Conservation (phyloP, 2,113 vertebrate genomes). For the Colistium nudipinnis region DNA sequence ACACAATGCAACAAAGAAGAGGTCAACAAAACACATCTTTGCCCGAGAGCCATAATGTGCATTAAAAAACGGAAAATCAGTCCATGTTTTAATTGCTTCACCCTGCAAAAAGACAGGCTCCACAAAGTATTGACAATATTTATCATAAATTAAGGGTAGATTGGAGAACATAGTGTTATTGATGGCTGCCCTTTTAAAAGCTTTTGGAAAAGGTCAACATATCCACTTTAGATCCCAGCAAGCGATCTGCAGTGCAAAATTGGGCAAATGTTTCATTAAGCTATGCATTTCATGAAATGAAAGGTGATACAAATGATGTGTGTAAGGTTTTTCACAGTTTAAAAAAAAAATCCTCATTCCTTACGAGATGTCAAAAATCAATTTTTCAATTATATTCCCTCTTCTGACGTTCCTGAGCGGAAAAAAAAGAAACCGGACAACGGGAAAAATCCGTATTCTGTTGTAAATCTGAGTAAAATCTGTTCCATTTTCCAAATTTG, state of each 20-base stretch:
- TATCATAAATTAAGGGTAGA: constrained; percentile 55
- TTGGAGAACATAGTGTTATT: constrained; percentile 51
- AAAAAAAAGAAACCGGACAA: neutral
- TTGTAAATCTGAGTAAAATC: constrained; percentile 10
- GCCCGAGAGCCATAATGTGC: constrained; percentile 16
- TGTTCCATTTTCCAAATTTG: constrained; percentile 10
- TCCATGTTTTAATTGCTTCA: constrained; percentile 48
- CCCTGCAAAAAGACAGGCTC: constrained; percentile 45
- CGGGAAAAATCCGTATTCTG: neutral
- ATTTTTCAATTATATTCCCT: neutral
- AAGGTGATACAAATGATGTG: no score
- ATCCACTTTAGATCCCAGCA: constrained; percentile 10
- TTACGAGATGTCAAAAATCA: no score
- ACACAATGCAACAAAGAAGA: neutral
- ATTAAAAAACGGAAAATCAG: constrained; percentile 35
- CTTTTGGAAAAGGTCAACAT: constrained; percentile 57
- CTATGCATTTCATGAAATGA: no score
- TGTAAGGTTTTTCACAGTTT: no score
- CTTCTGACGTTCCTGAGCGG: neutral
- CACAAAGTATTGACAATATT: constrained; percentile 56
- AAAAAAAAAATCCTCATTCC: no score
- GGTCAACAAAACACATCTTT: neutral
- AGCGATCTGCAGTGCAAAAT: constrained; percentile 16
- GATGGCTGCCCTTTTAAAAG: constrained; percentile 60
- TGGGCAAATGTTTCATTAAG: neutral